Percentiles rank a stretch among this genome's conserved stretches.
Evolutionary conservation across 2,888 invertebrate genomes (phyloP).

Genomic region (Celastrina argiolus): DNA sequence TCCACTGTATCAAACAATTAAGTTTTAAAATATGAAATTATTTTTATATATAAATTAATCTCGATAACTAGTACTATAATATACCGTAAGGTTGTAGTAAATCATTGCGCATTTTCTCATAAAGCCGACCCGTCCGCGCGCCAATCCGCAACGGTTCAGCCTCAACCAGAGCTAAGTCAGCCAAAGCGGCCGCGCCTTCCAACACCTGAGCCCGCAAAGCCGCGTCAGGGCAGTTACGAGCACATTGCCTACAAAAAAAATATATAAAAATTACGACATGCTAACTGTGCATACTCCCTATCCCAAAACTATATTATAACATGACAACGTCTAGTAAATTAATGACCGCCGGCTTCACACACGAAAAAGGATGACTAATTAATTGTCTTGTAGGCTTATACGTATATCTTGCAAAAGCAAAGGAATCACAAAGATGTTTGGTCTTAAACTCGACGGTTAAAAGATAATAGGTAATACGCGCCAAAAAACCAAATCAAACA

Average conservation of each 20-base stretch:
- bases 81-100: constrained; percentile 82
- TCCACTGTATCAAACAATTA: constrained; percentile 76
- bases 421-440: too few relatives aligned
- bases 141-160: constrained; percentile 36
- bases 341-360: too few relatives aligned
- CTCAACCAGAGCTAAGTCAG: constrained; percentile 47
- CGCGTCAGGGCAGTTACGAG: constrained; percentile 75
- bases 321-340: too few relatives aligned
- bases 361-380: too few relatives aligned
- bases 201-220: constrained; percentile 60
- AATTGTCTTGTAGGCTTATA: too few relatives aligned
- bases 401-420: too few relatives aligned
- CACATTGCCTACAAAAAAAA: constrained; percentile 55
- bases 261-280: not conserved
- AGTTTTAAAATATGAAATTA: not conserved
- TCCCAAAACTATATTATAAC: too few relatives aligned
- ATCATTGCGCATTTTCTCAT: constrained; percentile 81
- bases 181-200: constrained; percentile 57
- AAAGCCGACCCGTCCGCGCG: constrained; percentile 58
- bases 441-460: too few relatives aligned
- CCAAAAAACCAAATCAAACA: too few relatives aligned
- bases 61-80: constrained; percentile 31
- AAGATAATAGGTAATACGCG: too few relatives aligned
- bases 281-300: not conserved
- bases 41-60: not conserved